phyloP scores from a whole-genome alignment of 2,113 vertebrate species.

The Anhinga rufa region DNA sequence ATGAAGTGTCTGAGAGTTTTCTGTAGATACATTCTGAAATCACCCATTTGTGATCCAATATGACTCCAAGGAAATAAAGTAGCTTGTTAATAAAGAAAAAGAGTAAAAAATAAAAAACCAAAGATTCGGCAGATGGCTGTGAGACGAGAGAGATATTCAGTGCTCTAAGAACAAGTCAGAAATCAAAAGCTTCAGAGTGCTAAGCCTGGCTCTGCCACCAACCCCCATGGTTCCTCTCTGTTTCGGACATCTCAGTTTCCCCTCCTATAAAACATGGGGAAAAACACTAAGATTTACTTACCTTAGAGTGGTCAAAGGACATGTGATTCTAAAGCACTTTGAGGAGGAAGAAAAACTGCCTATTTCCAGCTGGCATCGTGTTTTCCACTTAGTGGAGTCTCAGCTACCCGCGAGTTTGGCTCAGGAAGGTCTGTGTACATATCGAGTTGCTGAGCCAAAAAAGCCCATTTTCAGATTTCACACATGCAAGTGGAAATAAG shows the following conservation, averaged over 20 bases:
- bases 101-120: neutral
- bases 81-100: constrained; percentile 45
- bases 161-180: neutral
- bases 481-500: neutral
- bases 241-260: neutral
- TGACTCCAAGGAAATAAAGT: constrained; percentile 60
- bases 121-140: constrained; percentile 37
- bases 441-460: neutral
- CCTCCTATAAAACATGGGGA: constrained; percentile 1
- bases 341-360: constrained; percentile 45
- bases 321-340: constrained; percentile 50
- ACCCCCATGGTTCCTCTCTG: neutral
- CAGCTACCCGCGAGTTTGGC: neutral
- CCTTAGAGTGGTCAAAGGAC: constrained; percentile 42
- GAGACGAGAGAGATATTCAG: neutral
- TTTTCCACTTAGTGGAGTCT: constrained; percentile 45
- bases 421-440: neutral
- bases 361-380: constrained; percentile 22
- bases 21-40: constrained; percentile 44
- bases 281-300: constrained; percentile 48
- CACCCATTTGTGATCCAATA: constrained; percentile 51
- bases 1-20: constrained; percentile 29
- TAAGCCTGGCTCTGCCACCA: constrained; percentile 25
- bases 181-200: constrained; percentile 10
- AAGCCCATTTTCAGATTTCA: constrained; percentile 22